These are phyloP conservation scores for Rhinopomastus cyanomelas DNA, from an alignment of 2,113 vertebrate species.

Conservation along the genomic window DNA sequence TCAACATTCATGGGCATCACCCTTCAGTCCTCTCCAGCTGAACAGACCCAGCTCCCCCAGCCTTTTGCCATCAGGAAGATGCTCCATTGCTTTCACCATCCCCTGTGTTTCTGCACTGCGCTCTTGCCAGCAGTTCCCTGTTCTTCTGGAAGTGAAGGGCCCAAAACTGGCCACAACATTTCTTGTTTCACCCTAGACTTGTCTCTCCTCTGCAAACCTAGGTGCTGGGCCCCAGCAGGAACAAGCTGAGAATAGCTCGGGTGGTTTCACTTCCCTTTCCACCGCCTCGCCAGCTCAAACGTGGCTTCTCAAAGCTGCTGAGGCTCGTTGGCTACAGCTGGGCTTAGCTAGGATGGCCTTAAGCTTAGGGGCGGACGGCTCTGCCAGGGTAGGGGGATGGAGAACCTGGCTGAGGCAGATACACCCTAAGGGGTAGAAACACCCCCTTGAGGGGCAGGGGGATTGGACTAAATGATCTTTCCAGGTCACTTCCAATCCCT, in stretches of 20 bases:
- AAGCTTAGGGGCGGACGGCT: no score
- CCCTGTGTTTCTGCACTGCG: no score
- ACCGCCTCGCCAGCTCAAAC: not conserved
- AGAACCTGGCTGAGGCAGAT: not conserved
- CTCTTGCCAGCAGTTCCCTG: no score
- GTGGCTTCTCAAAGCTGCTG: not conserved
- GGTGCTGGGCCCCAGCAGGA: not conserved
- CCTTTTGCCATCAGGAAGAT: no score
- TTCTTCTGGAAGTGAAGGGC: no score
- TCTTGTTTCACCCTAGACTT: not conserved
- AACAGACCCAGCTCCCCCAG: no score
- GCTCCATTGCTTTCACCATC: no score
- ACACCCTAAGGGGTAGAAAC: not conserved
- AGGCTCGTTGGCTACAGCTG: not conserved
- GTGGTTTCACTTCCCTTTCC: conserved; percentile 31
- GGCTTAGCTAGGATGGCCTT: not conserved
- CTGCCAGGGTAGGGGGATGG: rapidly evolving
- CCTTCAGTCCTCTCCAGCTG: no score
- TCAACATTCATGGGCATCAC: no score
- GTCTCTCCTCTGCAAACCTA: not conserved
- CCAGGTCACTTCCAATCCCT: no score
- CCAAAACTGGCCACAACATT: rapidly evolving
- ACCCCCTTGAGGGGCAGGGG: not conserved
- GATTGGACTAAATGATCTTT: no score
- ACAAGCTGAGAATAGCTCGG: rapidly evolving